These are phyloP conservation scores for Girardia tigrina DNA, from an alignment of 2,888 invertebrate genomes.

Conservation along the genomic window DNA sequence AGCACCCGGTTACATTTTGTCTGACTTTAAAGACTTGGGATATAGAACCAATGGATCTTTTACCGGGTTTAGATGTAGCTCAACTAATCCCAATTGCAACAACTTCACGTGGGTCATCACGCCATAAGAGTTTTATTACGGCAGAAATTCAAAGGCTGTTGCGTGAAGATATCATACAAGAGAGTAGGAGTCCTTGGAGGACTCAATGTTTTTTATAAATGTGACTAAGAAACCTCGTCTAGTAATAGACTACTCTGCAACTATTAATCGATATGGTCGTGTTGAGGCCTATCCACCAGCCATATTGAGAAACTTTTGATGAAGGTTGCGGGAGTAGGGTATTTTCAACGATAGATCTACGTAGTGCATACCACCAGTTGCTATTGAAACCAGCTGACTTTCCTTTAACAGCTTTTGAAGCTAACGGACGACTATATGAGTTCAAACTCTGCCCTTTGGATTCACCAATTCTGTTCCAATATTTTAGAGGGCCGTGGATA, in stretches of 20 bases:
- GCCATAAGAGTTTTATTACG: constrained; percentile 27
- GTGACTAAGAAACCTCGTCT: background rate
- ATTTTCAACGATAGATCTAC: background rate
- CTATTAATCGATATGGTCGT: constrained; percentile 27
- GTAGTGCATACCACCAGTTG: constrained; percentile 21
- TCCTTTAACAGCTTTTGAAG: constrained; percentile 27
- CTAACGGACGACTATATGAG: constrained; percentile 28
- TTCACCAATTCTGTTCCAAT: constrained; percentile 23
- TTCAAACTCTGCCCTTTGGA: constrained; percentile 27
- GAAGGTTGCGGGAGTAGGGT: background rate
- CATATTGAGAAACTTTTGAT: background rate
- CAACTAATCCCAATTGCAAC: constrained; percentile 34
- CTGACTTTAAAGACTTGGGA: too few species aligned
- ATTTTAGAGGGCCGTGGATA: constrained; percentile 10
- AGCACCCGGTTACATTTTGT: too few species aligned
- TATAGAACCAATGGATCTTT: too few species aligned
- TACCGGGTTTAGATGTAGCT: too few species aligned
- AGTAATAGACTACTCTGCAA: constrained; percentile 32
- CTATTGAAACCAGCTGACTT: constrained; percentile 12
- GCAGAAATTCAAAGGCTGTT: constrained; percentile 26
- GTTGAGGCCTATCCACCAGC: constrained; percentile 34
- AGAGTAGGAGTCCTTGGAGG: constrained; percentile 29
- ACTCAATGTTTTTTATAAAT: constrained; percentile 24
- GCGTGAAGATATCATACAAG: constrained; percentile 29
- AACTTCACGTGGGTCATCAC: constrained; percentile 24